Base-by-base conservation (phyloP, 2,797 vertebrate species). In the Gymnothorax reevesii region DNA sequence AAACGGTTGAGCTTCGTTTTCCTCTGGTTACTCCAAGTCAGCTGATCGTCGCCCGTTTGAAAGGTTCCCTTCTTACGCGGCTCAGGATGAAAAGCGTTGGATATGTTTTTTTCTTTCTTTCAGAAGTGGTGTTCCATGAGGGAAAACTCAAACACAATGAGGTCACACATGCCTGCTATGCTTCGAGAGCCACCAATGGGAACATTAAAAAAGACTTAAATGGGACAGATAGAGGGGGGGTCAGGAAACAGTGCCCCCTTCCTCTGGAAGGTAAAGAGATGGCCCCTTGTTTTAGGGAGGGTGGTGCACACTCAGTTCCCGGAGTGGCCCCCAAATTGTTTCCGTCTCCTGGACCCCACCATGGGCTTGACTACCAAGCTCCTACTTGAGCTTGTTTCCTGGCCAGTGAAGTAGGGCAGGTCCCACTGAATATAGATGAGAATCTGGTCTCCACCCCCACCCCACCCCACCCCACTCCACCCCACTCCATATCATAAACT, bases 221-320 rank as follows among this genome's bases (percentile, higher is more conserved):
- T 22, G 77, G 77, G 77, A 55, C 49, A n/a, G 49, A 71, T 22
- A 15, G 77, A n/a, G 33, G 8, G 69, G 69, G 69, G 77, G 77
- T 80, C 77, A 80, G 77, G 77, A 80, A 80, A n/a, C 77, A 54
- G 77, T 20, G 15, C 77, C 77, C 52, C 7, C 10, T 80, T 80
- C 77, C 77, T 80, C 77, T 80, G 52, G 17, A 8, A 42, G 52
- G 55, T 20, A 55, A 20, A 80, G 77, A 80, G 73, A 52, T 49
- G 77, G 77, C 49, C 49, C 8, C 77, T 55, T 55, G 73, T 77
- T 42, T 75, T 75, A 42, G 73, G 73, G 73, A 73, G 33, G 71
- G 71, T 17, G 71, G 71, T 6, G 71, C 71, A 6, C 27, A 17
- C 27, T 73, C 10, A 1, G 71, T 15, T 25, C 71, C 13, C 9